Evolutionary conservation across 2,113 vertebrate species (phyloP), one percentile per base, ranked within the genome.

Genomic region (Equus przewalskii): DNA sequence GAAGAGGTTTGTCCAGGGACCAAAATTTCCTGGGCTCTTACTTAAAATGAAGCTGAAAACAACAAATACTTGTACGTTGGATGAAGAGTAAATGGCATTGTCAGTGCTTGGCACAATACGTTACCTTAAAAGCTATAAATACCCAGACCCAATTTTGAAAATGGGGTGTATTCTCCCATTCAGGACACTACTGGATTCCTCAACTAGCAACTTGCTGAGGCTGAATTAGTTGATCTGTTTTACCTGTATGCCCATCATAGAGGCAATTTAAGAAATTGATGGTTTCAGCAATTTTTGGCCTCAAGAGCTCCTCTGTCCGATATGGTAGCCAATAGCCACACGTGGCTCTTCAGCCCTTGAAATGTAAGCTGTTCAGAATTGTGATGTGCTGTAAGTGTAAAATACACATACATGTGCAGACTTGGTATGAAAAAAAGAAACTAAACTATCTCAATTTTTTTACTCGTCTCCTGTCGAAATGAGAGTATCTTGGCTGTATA

Each of bases 161-260:
- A n/a, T 67, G 60, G 49, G 13, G 18, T 56, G 15, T 36, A 41
- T 86, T 75, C n/a, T 19, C 16, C 51, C 36, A 15, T 86, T 78
- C 7, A 49, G 13, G 92, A 81, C 28, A 21, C 6, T 28, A 7
- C 60, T 62, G 65, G 26, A 33, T 62, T 85, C 56, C 24, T n/a
- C 14, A 14, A 4, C 76, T 44, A 18, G 49, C 1, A 9, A 28
- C 89, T 58, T 62, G 54, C 54, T 5, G 33, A 60, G 94, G 16
- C 26, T 1, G 16, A 36, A 22, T 1, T 56, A 56, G 75, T 36
- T 64, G 56, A 46, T 51, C 41, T 51, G 0, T 79, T 91, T 69
- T n/a, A 49, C 83, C 19, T 26, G 16, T 18, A 0, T 51, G 33
- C 36, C 65, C 46, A 8, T 46, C 60, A 6, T 2, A 9, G 67